Conservation (phyloP, 2,113 vertebrate genomes). For the Peromyscus polionotus region DNA sequence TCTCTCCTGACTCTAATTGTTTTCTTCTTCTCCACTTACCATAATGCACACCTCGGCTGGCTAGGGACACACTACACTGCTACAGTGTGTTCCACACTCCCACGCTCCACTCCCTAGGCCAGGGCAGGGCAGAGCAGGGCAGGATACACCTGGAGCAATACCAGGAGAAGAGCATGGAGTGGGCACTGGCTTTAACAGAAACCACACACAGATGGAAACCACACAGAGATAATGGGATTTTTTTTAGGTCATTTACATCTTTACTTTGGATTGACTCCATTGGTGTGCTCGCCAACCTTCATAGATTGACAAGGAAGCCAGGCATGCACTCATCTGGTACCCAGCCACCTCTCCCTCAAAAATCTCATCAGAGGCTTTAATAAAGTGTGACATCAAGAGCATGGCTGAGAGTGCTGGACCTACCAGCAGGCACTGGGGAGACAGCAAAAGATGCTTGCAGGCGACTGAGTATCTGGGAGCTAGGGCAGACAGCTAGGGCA, state of each 20-base stretch:
- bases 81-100: neutral
- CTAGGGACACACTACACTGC: neutral
- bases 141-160: too few relatives aligned
- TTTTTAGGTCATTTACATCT: neutral
- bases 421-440: neutral
- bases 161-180: neutral
- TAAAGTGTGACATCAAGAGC: neutral
- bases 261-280: too few relatives aligned
- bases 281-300: neutral
- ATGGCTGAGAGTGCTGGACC: neutral
- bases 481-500: rapidly evolving
- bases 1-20: neutral
- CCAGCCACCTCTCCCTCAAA: neutral
- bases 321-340: neutral
- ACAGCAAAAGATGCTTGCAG: neutral
- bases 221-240: neutral
- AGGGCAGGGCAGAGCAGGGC: neutral
- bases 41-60: neutral
- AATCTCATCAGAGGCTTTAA: neutral
- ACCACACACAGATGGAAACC: neutral
- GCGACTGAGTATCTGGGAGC: neutral
- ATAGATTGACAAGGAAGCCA: neutral
- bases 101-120: too few relatives aligned
- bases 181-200: neutral
- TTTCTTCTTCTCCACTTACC: neutral